These are phyloP conservation scores for Rhabdomys pumilio DNA, from an alignment of 2,797 vertebrate species.

Conservation along the genomic window DNA sequence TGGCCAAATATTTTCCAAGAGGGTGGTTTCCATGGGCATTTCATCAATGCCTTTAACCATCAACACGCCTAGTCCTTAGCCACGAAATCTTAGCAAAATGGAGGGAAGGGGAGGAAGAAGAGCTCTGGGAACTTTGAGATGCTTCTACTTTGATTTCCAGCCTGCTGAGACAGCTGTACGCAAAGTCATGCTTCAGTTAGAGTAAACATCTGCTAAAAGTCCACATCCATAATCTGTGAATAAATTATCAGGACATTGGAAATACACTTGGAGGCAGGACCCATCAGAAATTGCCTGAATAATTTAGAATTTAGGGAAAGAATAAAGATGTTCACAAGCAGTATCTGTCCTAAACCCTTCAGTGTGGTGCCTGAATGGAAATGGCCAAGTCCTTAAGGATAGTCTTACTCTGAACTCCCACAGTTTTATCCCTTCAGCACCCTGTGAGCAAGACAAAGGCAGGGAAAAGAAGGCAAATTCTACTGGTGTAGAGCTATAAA, in stretches of 20 bases:
- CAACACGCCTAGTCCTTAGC: background rate
- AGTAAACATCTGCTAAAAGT: too few species aligned
- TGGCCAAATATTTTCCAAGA: background rate
- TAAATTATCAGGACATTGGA: background rate
- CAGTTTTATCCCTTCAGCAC: background rate
- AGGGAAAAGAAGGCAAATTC: background rate
- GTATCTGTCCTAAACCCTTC: background rate
- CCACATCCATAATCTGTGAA: background rate
- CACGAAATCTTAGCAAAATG: background rate
- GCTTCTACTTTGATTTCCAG: background rate
- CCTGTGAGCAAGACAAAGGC: background rate
- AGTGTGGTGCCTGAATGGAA: background rate
- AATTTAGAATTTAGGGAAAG: slow-evolving; percentile 2
- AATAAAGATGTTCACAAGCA: background rate
- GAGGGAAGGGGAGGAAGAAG: background rate
- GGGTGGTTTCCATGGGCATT: background rate
- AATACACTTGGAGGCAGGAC: background rate
- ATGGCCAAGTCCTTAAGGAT: background rate
- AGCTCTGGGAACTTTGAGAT: background rate
- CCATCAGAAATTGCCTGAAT: background rate
- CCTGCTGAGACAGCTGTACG: fast-evolving
- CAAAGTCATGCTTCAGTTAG: background rate
- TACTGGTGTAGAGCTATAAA: background rate
- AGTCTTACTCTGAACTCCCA: slow-evolving; percentile 2
- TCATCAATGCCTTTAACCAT: background rate